phyloP scores from a whole-genome alignment of 2,113 vertebrate species.

The Tragelaphus imberbis region DNA sequence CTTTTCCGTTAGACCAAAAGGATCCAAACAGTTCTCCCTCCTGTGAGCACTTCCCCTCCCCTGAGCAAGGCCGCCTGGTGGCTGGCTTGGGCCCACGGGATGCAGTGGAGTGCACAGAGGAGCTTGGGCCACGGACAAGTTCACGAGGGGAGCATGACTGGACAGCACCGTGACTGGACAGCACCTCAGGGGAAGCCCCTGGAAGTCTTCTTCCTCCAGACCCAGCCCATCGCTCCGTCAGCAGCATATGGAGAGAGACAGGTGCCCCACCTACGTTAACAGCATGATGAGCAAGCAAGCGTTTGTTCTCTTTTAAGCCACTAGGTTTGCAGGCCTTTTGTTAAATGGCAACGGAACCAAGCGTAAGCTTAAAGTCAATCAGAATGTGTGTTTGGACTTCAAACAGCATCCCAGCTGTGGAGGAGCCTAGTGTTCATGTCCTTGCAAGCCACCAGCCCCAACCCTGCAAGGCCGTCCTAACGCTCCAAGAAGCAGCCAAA shows the following conservation, averaged over 20 bases:
- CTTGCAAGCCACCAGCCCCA: neutral
- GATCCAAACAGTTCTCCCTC: neutral
- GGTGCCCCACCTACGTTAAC: neutral
- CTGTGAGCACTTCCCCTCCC: neutral
- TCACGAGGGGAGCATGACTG: accelerated
- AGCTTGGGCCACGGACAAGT: neutral
- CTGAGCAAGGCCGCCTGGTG: neutral
- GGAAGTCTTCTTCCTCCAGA: neutral
- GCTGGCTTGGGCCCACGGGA: neutral
- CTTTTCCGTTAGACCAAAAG: neutral
- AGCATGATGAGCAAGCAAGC: neutral
- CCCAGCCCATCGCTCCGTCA: neutral
- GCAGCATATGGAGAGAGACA: neutral
- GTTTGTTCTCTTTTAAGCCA: neutral
- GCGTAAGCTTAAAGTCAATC: neutral
- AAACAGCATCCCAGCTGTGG: neutral
- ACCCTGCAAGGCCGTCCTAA: neutral
- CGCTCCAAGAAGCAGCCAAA: neutral
- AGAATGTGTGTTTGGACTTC: neutral
- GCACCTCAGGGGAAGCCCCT: neutral
- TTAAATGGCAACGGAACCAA: neutral
- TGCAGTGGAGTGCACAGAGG: accelerated
- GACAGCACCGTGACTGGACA: too few relatives aligned
- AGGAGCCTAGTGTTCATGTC: neutral
- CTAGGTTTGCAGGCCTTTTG: neutral